A percentile compares a stretch with the other conserved stretches of the same genome.
Conservation (phyloP, 2,888 invertebrate species). For the Zygaena filipendulae region DNA sequence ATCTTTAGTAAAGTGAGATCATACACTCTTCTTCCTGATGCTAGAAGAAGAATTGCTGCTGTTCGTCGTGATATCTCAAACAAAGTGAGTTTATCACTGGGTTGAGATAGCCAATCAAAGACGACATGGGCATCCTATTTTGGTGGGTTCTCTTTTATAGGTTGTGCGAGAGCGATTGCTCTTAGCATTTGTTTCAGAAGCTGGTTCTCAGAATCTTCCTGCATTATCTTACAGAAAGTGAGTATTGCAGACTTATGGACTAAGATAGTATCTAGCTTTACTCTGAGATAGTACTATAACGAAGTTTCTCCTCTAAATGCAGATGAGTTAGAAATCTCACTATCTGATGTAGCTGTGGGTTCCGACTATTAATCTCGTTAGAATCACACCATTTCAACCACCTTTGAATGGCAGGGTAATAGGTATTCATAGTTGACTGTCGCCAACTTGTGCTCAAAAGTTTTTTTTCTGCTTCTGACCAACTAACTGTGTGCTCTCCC, state of each 20-base stretch:
- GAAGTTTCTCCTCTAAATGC: slow-evolving; percentile 5
- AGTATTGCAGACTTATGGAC: slow-evolving; percentile 9
- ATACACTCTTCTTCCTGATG: slow-evolving; percentile 11
- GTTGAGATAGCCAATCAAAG: slow-evolving; percentile 5
- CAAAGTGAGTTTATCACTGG: slow-evolving; percentile 1
- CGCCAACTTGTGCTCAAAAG: slow-evolving; percentile 12
- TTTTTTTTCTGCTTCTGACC: slow-evolving; percentile 9
- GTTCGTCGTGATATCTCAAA: slow-evolving; percentile 7
- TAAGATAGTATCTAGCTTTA: slow-evolving; percentile 10
- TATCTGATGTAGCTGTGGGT: slow-evolving; percentile 4
- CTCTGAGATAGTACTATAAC: too few relatives aligned
- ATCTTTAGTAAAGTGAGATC: slow-evolving; percentile 10
- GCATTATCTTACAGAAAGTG: slow-evolving; percentile 7
- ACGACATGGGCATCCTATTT: slow-evolving; percentile 8
- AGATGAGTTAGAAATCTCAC: slow-evolving; percentile 8
- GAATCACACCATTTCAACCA: slow-evolving; percentile 8
- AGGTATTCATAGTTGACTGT: slow-evolving; percentile 7
- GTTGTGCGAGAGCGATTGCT: slow-evolving; percentile 5
- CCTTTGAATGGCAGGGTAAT: slow-evolving; percentile 5
- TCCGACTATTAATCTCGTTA: background rate
- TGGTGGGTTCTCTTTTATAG: slow-evolving; percentile 1
- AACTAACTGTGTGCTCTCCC: slow-evolving; percentile 5
- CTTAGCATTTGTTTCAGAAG: slow-evolving; percentile 7
- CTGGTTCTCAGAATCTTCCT: slow-evolving; percentile 2
- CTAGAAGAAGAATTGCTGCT: slow-evolving; percentile 6